Conservation (phyloP, 2,113 vertebrate species). For the Tiliqua scincoides region DNA sequence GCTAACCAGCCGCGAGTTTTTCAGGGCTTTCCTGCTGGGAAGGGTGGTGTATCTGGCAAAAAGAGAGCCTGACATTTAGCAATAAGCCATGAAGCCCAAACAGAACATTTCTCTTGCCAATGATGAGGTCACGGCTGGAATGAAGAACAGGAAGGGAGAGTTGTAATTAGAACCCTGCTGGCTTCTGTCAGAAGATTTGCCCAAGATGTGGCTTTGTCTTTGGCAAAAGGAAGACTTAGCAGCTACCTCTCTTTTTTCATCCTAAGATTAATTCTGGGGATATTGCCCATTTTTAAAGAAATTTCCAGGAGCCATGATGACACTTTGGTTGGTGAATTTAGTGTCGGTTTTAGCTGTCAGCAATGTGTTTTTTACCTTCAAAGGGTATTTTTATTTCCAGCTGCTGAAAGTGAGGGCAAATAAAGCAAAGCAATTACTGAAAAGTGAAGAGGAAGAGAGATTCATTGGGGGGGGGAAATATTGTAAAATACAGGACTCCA, state of each 20-base stretch:
- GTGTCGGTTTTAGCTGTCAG: background rate
- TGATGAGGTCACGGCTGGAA: constrained; percentile 17
- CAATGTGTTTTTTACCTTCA: background rate
- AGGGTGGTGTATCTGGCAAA: constrained; percentile 85
- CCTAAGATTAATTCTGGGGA: background rate
- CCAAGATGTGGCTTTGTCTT: background rate
- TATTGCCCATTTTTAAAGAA: background rate
- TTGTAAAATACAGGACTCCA: background rate
- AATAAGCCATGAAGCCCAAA: background rate
- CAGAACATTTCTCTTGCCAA: background rate
- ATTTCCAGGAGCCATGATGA: background rate
- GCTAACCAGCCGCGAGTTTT: constrained; percentile 94
- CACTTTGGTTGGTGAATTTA: background rate
- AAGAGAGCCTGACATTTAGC: constrained; percentile 11
- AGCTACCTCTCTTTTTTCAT: background rate
- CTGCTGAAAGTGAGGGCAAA: background rate
- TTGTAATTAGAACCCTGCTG: background rate
- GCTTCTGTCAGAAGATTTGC: constrained; percentile 11
- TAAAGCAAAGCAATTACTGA: background rate
- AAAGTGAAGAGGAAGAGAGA: background rate
- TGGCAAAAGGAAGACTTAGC: background rate
- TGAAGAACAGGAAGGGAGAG: constrained; percentile 5
- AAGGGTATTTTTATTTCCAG: background rate
- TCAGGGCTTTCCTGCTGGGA: constrained; percentile 90
- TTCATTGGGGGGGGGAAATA: background rate